Percentiles rank a stretch among this genome's conserved stretches.
phyloP scores from a whole-genome alignment of 2,113 vertebrate genomes.

The Notarius lentiginosus region DNA sequence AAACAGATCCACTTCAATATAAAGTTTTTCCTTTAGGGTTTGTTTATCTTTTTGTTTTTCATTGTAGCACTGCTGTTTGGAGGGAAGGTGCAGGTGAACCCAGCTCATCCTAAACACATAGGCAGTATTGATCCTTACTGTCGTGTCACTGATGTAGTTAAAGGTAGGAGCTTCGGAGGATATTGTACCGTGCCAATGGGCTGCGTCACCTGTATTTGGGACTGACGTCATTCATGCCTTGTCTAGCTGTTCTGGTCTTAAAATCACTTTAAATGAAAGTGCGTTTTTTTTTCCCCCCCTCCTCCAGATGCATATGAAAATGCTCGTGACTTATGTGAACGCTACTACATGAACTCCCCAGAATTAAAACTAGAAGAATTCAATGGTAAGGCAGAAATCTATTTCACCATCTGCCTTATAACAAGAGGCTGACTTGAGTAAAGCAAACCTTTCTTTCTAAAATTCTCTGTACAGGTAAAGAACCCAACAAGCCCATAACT shows the following conservation, averaged over 20 bases:
- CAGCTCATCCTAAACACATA: constrained; percentile 94
- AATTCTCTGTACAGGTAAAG: constrained; percentile 77
- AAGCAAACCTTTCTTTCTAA: background rate
- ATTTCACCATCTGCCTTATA: background rate
- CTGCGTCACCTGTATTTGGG: background rate
- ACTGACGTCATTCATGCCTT: background rate
- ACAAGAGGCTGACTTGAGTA: background rate
- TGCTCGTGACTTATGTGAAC: constrained; percentile 90
- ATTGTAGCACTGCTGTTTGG: constrained; percentile 88
- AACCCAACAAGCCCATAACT: constrained; percentile 79
- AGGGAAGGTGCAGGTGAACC: constrained; percentile 85
- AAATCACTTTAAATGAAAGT: background rate
- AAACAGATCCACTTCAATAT: background rate
- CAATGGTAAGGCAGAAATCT: constrained; percentile 75
- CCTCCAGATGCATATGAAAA: constrained; percentile 92
- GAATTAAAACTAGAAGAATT: constrained; percentile 87
- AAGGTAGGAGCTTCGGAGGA: constrained; percentile 72
- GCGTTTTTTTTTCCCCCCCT: no score
- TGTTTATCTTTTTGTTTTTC: background rate
- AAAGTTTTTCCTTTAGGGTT: background rate
- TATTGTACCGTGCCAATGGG: background rate
- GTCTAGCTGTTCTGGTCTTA: background rate
- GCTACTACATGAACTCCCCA: constrained; percentile 95
- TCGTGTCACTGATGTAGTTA: constrained; percentile 86
- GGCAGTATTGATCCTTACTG: constrained; percentile 95